Percentiles rank a stretch among this genome's conserved stretches.
phyloP scores from a whole-genome alignment of 2,113 vertebrate species.

The Puntigrus tetrazona region DNA sequence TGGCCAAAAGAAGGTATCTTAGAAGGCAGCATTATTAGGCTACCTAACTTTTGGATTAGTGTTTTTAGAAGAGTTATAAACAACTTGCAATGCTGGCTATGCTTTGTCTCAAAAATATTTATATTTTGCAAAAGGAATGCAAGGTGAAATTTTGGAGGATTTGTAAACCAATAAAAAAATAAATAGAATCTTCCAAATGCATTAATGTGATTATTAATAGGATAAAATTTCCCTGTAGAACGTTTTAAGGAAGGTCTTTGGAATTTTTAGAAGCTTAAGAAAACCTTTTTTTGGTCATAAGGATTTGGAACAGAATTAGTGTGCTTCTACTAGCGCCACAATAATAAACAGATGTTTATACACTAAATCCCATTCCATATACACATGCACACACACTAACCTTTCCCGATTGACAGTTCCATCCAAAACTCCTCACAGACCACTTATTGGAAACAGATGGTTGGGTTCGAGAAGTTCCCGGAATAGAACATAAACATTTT shows the following conservation, averaged over 20 bases:
- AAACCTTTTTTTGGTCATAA: not conserved
- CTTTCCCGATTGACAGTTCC: conserved; percentile 11
- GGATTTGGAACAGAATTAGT: not conserved
- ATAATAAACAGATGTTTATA: conserved; percentile 54
- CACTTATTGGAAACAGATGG: conserved; percentile 51
- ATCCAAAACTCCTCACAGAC: not conserved
- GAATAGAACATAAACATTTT: not conserved
- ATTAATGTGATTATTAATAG: not conserved
- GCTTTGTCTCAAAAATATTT: not conserved
- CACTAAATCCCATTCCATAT: not conserved
- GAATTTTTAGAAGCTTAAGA: not conserved
- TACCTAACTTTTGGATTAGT: conserved; percentile 11
- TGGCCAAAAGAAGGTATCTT: not conserved
- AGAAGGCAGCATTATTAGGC: not conserved
- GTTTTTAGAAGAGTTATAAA: conserved; percentile 13
- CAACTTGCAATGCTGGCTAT: not conserved
- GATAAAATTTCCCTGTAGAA: not conserved
- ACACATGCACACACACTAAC: not conserved
- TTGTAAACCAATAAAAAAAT: not conserved
- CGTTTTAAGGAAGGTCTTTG: not conserved
- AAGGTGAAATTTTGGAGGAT: not conserved
- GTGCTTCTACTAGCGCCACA: not conserved
- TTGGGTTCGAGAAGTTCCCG: conserved; percentile 8
- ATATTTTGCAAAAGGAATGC: not conserved
- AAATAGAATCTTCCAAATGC: not conserved